Conservation (phyloP, 2,113 vertebrate genomes). For the Tragelaphus scriptus region DNA sequence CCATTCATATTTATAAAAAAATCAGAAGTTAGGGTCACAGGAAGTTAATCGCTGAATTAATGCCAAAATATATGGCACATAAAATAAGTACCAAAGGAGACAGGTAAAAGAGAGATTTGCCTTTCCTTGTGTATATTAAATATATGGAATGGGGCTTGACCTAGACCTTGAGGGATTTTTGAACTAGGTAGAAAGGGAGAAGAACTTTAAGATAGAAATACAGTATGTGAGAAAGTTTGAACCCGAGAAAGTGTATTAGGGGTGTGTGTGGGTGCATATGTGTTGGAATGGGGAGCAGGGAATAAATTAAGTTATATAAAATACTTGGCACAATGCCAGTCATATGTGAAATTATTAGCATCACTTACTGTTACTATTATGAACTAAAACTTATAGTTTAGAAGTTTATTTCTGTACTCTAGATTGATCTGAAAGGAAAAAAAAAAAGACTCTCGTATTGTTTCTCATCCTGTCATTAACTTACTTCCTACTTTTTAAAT, state of each 20-base stretch:
- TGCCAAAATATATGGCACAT: background rate
- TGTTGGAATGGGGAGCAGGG: background rate
- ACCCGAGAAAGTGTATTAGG: background rate
- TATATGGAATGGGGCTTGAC: background rate
- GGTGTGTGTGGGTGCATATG: rapidly evolving
- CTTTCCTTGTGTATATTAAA: background rate
- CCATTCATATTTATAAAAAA: background rate
- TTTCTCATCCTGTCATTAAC: background rate
- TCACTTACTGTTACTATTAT: background rate
- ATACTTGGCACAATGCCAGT: background rate
- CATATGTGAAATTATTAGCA: background rate
- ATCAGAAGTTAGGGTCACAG: background rate
- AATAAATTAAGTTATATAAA: background rate
- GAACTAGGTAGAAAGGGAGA: background rate
- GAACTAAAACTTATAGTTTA: background rate
- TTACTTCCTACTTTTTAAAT: background rate
- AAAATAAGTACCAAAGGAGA: background rate
- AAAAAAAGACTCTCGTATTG: background rate
- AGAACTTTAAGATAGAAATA: background rate
- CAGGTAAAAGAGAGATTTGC: background rate
- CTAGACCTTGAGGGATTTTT: background rate
- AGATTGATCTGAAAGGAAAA: background rate
- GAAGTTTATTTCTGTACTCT: background rate
- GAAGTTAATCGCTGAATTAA: background rate
- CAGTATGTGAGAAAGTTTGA: background rate